Conservation (phyloP, 92 coral and sea anemone species). For the Anthopleura xanthogrammica region DNA sequence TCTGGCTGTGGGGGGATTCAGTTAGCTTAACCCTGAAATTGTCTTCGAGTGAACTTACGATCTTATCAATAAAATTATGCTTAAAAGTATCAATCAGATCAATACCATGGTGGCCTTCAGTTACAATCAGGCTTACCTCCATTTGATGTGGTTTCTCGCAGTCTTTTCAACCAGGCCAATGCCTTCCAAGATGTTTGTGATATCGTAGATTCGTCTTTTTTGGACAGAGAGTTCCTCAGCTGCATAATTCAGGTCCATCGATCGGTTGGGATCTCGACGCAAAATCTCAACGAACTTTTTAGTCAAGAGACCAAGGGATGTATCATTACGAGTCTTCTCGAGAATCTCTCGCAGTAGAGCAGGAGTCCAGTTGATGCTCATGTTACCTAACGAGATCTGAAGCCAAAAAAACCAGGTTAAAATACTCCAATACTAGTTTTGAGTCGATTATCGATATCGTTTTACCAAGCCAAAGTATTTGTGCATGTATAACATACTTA, state of each 20-base stretch:
- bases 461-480: background rate
- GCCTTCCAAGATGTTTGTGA: slow-evolving; percentile 90
- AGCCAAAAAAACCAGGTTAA: background rate
- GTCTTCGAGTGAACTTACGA: too few relatives aligned
- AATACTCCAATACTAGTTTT: background rate
- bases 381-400: background rate
- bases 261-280: slow-evolving; percentile 63
- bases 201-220: slow-evolving; percentile 90
- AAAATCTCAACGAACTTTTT: slow-evolving; percentile 92
- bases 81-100: too few relatives aligned
- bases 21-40: too few relatives aligned
- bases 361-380: slow-evolving; percentile 62
- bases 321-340: slow-evolving; percentile 87
- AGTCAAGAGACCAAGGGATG: slow-evolving; percentile 88
- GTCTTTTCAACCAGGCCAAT: slow-evolving; percentile 91
- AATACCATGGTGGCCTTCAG: too few relatives aligned
- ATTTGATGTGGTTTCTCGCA: slow-evolving; percentile 84
- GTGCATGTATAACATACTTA: too few relatives aligned
- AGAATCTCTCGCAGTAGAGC: slow-evolving; percentile 37
- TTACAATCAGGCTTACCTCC: slow-evolving; percentile 64
- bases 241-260: slow-evolving; percentile 83
- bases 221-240: slow-evolving; percentile 83
- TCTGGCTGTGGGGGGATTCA: too few relatives aligned
- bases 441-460: background rate
- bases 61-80: too few relatives aligned